Percentiles rank a stretch among this genome's conserved stretches.
Conservation (phyloP, 2,113 vertebrate species). For the Hoplias malabaricus region DNA sequence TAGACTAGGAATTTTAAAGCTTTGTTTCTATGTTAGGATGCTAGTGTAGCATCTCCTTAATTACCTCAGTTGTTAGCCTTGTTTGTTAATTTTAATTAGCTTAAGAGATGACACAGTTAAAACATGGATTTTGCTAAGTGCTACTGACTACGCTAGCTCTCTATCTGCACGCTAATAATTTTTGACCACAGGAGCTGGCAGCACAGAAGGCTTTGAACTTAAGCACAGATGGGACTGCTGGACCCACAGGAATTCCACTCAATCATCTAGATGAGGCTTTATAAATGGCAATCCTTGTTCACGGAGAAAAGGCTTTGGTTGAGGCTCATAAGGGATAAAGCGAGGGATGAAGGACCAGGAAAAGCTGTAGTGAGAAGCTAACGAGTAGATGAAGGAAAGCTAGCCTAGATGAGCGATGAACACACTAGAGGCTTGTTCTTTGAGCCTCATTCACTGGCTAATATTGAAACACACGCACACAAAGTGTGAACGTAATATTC, state of each 20-base stretch:
- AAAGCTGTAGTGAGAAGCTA: conserved; percentile 1
- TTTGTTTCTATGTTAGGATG: background rate
- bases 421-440: background rate
- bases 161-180: conserved; percentile 46
- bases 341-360: conserved; percentile 14
- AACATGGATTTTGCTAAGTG: conserved; percentile 48
- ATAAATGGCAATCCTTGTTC: conserved; percentile 27
- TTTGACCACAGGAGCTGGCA: conserved; percentile 46
- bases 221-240: conserved; percentile 46
- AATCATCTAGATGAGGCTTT: conserved; percentile 29
- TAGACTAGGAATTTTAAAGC: conserved; percentile 14
- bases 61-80: conserved; percentile 51
- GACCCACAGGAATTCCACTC: conserved; percentile 12
- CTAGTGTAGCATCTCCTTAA: conserved; percentile 39
- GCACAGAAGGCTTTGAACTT: conserved; percentile 22
- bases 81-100: conserved; percentile 65
- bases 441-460: background rate
- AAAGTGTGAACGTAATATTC: background rate
- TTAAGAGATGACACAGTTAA: conserved; percentile 43
- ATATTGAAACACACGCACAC: background rate
- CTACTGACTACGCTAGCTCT: conserved; percentile 55
- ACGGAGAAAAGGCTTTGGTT: conserved; percentile 30
- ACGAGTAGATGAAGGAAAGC: conserved; percentile 6
- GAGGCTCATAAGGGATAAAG: conserved; percentile 5
- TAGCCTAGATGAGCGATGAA: background rate